phyloP scores from a whole-genome alignment of 2,888 invertebrate species.

The Cheilosia variabilis region DNA sequence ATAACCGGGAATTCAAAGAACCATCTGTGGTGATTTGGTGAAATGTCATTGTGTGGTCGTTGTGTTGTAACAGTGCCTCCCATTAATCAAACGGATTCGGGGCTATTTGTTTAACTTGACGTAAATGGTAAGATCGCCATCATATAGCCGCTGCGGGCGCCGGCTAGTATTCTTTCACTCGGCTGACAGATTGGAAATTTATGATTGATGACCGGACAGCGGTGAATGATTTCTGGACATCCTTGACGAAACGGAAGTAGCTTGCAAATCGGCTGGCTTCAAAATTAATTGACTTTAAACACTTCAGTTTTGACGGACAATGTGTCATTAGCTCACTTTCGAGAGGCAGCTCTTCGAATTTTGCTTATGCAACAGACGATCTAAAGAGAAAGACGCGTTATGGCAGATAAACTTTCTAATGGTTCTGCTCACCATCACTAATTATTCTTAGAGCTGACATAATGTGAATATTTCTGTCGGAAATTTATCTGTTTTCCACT shows the following conservation, averaged over 20 bases:
- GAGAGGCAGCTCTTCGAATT: neutral
- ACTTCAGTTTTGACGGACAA: neutral
- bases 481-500: no score
- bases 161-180: neutral
- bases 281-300: neutral
- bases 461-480: no score
- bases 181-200: neutral
- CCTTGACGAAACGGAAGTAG: neutral
- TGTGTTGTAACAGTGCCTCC: neutral
- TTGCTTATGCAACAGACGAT: neutral
- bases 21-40: neutral
- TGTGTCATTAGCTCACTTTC: neutral
- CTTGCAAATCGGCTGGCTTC: neutral
- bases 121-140: neutral
- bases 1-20: neutral
- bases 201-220: neutral
- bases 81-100: constrained; percentile 2
- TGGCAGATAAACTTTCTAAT: constrained; percentile 5
- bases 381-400: neutral
- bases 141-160: neutral
- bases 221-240: neutral
- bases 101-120: neutral
- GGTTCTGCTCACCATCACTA: neutral
- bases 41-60: neutral
- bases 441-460: neutral